Percentiles rank a stretch among this genome's conserved stretches.
phyloP scores from a whole-genome alignment of 1,140 invertebrate genomes.

The Psilanteris sp. region DNA sequence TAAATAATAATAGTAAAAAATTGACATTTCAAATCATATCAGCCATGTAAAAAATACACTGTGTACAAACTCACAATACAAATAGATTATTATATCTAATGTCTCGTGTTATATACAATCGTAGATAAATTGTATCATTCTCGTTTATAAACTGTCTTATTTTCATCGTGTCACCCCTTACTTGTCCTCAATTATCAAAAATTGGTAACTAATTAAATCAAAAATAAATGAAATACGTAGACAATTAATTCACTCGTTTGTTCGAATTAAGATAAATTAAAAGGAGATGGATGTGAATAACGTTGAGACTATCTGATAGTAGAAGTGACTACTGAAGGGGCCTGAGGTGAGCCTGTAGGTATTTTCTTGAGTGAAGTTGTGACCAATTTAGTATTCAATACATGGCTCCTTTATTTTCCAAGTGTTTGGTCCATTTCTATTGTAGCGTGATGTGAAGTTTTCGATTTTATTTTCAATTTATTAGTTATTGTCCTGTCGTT shows the following conservation, averaged over 20 bases:
- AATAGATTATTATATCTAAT: not conserved
- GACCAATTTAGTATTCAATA: conserved; percentile 25
- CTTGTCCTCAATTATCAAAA: not conserved
- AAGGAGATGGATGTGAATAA: conserved; percentile 79
- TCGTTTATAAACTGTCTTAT: not conserved
- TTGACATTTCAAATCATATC: conserved; percentile 22
- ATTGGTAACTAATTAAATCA: not conserved
- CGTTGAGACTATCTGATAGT: conserved; percentile 67
- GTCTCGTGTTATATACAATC: not conserved
- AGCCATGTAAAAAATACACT: conserved; percentile 20
- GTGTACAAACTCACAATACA: conserved; percentile 14
- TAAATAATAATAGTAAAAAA: conserved; percentile 17
- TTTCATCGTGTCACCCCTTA: not conserved
- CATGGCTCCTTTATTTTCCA: conserved; percentile 75
- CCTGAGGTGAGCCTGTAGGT: conserved; percentile 76
- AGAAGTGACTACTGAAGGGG: conserved; percentile 72
- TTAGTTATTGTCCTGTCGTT: too few relatives aligned
- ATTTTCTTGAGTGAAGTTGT: conserved; percentile 24
- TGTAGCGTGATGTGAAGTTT: conserved; percentile 69
- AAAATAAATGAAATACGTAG: not conserved
- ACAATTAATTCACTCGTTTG: not conserved
- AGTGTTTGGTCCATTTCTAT: conserved; percentile 62
- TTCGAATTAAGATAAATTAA: conserved; percentile 22
- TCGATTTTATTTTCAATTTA: not conserved
- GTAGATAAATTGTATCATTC: conserved; percentile 1